Base-by-base conservation (phyloP, 2,888 invertebrate species). In the Ophion costatus region DNA sequence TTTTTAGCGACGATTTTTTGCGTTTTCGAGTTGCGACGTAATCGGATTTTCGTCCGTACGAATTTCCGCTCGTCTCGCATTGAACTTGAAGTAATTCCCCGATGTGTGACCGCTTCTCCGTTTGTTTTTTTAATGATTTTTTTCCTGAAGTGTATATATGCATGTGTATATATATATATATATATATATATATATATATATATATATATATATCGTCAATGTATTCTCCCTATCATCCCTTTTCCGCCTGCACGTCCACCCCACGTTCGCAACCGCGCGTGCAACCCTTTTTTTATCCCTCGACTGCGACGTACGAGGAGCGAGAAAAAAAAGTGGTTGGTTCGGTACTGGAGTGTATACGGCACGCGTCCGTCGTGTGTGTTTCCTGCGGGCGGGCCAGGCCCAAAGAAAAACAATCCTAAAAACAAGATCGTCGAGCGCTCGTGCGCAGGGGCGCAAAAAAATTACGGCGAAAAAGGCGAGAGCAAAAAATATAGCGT, bases 61-160 rank as follows among this genome's bases (percentile, higher is more conserved):
- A 63, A 57, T 24, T 56, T 38, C 56, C 59, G 59, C 38, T 59
- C 42, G n/a, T 33, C 51, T 56, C 85, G 78, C 67, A 83, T 89
- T 45, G 45, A 67, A 74, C 56, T 51, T 20, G 33, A 20, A 20
- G 51, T 67, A 74, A 79, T 84, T 83, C 80, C 78, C 79, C 86
- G 88, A 90, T 90, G 89, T 88, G 79, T 82, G 86, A 90, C 90
- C 89, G 86, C 88, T 85, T 75, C 82, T 80, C 59, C 79, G 79
- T 79, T 70, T 84, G 81, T 83, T 86, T 86, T 87, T 88, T 86
- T 73, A 69, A 59, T 9, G 45, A 70, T 83, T 86, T 85, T 87
- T 86, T 87, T 77, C 63, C 33, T 4, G 4, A 29, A 29, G 29
- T n/a, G n/a, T n/a, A n/a, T n/a, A n/a, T n/a, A n/a, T n/a, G n/a